A percentile compares a stretch with the other conserved stretches of the same genome.
Conservation (phyloP, 2,888 invertebrate species). For the Callosobruchus maculatus region DNA sequence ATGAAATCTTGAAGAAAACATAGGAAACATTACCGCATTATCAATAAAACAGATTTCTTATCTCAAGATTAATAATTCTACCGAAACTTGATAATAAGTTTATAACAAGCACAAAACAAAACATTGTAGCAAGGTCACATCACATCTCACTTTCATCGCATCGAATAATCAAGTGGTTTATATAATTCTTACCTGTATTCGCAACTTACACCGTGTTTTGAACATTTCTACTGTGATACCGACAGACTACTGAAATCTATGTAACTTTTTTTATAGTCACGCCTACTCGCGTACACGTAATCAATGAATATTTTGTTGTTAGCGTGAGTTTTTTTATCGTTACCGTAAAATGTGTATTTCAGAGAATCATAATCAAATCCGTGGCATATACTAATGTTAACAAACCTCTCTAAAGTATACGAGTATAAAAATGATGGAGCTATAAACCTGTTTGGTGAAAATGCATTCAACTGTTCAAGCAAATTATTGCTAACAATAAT, state of each 20-base stretch:
- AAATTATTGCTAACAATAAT: neutral
- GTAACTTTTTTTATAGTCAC: neutral
- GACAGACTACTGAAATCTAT: neutral
- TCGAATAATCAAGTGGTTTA: neutral
- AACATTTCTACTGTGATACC: neutral
- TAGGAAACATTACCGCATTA: too few relatives aligned
- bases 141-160: neutral
- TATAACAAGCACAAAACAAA: neutral
- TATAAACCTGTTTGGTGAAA: neutral
- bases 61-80: neutral
- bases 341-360: neutral
- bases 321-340: neutral
- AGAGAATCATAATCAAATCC: neutral
- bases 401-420: neutral
- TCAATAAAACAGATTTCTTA: neutral
- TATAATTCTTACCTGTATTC: neutral
- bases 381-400: neutral
- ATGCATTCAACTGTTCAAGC: neutral
- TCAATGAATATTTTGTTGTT: neutral
- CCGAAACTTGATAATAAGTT: neutral
- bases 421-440: neutral
- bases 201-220: neutral
- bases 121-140: neutral
- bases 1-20: too few relatives aligned
- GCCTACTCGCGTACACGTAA: neutral